Evolutionary conservation across 2,113 vertebrate species (phyloP).

Genomic region (Rhizomys pruinosus): DNA sequence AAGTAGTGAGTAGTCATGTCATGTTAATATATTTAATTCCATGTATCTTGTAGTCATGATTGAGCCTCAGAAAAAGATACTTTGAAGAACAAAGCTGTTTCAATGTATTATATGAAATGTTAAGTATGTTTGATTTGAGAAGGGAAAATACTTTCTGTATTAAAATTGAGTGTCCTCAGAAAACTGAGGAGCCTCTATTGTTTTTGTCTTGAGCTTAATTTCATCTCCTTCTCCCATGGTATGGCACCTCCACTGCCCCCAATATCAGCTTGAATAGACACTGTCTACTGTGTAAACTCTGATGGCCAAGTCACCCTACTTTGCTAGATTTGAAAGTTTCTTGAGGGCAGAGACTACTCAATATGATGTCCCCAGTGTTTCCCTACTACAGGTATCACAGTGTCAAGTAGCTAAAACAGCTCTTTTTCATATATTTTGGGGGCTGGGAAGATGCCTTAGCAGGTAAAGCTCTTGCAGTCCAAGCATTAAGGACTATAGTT

Average conservation of each 20-base stretch:
- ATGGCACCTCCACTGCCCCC: background rate
- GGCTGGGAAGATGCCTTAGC: background rate
- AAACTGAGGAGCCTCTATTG: slow-evolving; percentile 28
- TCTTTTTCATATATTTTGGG: background rate
- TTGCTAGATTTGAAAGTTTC: slow-evolving; percentile 10
- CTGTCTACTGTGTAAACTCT: background rate
- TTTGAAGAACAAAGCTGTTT: slow-evolving; percentile 65
- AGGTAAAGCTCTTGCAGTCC: background rate
- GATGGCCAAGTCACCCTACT: background rate
- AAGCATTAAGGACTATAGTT: background rate
- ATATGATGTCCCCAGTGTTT: background rate
- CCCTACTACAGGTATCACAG: background rate
- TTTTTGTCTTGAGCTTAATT: background rate
- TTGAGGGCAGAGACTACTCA: background rate
- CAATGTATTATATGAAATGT: slow-evolving; percentile 75
- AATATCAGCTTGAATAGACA: background rate
- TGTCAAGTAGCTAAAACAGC: background rate
- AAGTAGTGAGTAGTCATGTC: slow-evolving; percentile 72
- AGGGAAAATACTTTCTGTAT: slow-evolving; percentile 69
- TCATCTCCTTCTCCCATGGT: background rate
- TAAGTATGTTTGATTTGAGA: slow-evolving; percentile 74
- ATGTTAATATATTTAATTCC: slow-evolving; percentile 71
- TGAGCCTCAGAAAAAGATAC: slow-evolving; percentile 66
- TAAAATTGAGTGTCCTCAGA: slow-evolving; percentile 70
- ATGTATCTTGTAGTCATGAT: slow-evolving; percentile 72